These are phyloP conservation scores for Polydrusus cervinus DNA, from an alignment of 2,888 invertebrate species.

Conservation along the genomic window DNA sequence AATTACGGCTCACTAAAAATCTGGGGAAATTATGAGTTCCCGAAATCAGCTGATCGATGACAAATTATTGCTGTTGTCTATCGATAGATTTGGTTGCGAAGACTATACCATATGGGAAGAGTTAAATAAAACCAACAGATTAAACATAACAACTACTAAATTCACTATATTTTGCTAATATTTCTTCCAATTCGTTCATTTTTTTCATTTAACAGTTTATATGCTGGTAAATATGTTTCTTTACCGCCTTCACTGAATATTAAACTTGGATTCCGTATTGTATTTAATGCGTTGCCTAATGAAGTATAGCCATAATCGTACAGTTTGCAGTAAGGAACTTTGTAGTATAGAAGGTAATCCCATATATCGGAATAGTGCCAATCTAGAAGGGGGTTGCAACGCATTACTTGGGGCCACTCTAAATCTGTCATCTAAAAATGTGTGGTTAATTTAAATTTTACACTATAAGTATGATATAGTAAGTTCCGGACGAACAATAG, in stretches of 20 bases:
- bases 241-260: conserved; percentile 70
- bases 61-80: no score
- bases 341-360: conserved; percentile 85
- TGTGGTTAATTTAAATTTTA: no score
- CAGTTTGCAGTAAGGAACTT: conserved; percentile 91
- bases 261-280: conserved; percentile 85
- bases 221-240: conserved; percentile 81
- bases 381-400: conserved; percentile 92
- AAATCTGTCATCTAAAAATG: conserved; percentile 84
- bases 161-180: conserved; percentile 47
- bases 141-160: background rate
- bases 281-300: conserved; percentile 87
- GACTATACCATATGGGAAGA: no score
- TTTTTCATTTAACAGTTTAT: conserved; percentile 77
- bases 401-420: conserved; percentile 92
- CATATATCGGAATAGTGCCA: conserved; percentile 96
- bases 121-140: background rate
- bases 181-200: conserved; percentile 78
- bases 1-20: no score
- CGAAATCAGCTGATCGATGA: no score
- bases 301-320: conserved; percentile 96
- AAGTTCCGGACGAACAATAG: no score
- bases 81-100: no score
- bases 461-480: no score
- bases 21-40: no score